Conservation (phyloP, 2,113 vertebrate genomes). For the Sinocyclocheilus anshuiensis region DNA sequence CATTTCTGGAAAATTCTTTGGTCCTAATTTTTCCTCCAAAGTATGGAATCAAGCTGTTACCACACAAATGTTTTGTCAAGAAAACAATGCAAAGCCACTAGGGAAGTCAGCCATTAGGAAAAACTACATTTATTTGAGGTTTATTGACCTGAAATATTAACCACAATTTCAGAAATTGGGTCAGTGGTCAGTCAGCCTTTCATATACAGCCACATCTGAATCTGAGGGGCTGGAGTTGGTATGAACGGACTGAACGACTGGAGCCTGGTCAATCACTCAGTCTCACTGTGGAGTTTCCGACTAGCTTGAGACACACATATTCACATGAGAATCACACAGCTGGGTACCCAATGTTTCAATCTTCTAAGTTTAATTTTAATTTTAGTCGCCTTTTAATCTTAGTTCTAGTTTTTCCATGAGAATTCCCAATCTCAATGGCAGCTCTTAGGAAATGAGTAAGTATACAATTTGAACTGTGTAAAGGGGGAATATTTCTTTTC, state of each 20-base stretch:
- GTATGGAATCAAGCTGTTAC: slow-evolving; percentile 6
- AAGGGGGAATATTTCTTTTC: neutral
- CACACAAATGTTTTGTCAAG: slow-evolving; percentile 6
- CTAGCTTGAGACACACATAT: slow-evolving; percentile 6
- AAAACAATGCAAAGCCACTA: slow-evolving; percentile 14
- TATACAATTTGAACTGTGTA: neutral
- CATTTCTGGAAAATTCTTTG: slow-evolving; percentile 1
- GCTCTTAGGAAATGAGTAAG: neutral
- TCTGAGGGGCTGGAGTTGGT: slow-evolving; percentile 16
- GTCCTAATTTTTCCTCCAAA: neutral
- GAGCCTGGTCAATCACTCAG: slow-evolving; percentile 29
- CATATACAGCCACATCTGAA: slow-evolving; percentile 2
- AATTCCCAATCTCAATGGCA: neutral
- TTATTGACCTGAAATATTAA: slow-evolving; percentile 34
- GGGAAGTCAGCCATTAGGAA: neutral
- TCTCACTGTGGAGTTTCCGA: slow-evolving; percentile 10
- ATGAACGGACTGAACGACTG: slow-evolving; percentile 16
- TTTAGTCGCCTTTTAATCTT: neutral
- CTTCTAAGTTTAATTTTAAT: neutral
- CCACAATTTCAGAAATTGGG: slow-evolving; percentile 14
- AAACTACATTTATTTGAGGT: neutral
- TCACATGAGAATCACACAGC: neutral
- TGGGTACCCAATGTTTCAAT: neutral
- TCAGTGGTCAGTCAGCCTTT: slow-evolving; percentile 32
- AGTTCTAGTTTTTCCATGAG: neutral